A percentile compares a stretch with the other conserved stretches of the same genome.
Evolutionary conservation across 2,888 invertebrate species (phyloP).

Genomic region (Bombyx huttoni): DNA sequence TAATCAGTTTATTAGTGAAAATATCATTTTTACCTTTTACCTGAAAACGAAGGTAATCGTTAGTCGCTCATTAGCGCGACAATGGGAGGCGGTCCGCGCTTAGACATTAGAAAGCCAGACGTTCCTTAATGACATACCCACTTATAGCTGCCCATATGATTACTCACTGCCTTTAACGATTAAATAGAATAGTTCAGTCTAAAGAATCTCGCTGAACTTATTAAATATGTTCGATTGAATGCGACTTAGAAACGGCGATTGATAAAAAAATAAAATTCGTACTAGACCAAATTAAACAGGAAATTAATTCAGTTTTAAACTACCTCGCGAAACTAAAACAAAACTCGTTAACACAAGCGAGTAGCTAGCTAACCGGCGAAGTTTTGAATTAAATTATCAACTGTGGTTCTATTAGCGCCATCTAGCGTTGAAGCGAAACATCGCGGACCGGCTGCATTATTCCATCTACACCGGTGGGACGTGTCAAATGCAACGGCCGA

Average conservation of each 20-base stretch:
- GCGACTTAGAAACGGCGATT: too few relatives aligned
- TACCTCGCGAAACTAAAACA: too few relatives aligned
- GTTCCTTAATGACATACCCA: constrained; percentile 65
- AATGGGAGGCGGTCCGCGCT: constrained; percentile 59
- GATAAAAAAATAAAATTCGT: too few relatives aligned
- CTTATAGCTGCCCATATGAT: constrained; percentile 33
- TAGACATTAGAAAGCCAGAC: constrained; percentile 66
- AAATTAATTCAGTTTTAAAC: too few relatives aligned
- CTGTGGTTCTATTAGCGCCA: constrained; percentile 32
- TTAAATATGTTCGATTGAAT: too few relatives aligned
- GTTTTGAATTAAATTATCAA: background rate
- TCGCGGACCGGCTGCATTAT: constrained; percentile 15
- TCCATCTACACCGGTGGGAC: constrained; percentile 41
- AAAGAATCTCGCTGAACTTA: constrained; percentile 10
- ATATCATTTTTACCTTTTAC: background rate
- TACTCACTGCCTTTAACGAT: constrained; percentile 39
- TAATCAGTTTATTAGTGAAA: constrained; percentile 1
- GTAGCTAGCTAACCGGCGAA: background rate
- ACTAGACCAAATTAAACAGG: background rate
- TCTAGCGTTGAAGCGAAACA: constrained; percentile 21
- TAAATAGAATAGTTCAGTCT: constrained; percentile 48
- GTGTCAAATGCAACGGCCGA: constrained; percentile 65
- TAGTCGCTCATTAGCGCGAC: constrained; percentile 65
- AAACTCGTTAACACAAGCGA: too few relatives aligned
- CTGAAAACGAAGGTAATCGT: constrained; percentile 31